phyloP scores from a whole-genome alignment of 2,797 vertebrate species.

The Falco berigora region DNA sequence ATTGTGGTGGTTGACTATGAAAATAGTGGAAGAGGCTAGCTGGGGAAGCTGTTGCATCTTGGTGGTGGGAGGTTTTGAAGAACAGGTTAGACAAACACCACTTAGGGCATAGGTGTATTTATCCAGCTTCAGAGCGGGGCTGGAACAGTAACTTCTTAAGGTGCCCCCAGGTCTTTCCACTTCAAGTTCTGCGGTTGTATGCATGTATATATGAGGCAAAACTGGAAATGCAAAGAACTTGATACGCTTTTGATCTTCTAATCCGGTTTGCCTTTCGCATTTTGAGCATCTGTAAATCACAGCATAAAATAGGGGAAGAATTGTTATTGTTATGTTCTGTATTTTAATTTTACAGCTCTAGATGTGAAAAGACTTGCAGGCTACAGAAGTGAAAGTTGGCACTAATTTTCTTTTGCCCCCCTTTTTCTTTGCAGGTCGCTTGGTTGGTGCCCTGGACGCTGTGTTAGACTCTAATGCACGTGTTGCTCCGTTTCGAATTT shows the following conservation, averaged over 20 bases:
- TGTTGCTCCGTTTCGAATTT: slow-evolving; percentile 89
- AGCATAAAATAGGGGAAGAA: not conserved
- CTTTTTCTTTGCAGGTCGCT: slow-evolving; percentile 75
- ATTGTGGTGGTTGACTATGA: not conserved
- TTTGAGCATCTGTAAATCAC: not conserved
- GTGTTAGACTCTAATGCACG: slow-evolving; percentile 93
- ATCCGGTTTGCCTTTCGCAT: not conserved
- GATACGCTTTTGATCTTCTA: not conserved
- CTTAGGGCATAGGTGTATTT: not conserved
- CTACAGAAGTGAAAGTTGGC: not conserved
- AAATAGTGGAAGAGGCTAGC: not conserved
- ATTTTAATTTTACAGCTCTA: not conserved
- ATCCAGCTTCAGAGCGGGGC: not conserved
- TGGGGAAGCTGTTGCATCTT: not conserved
- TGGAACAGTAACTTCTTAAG: not conserved
- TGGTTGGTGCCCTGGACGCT: slow-evolving; percentile 92
- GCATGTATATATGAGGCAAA: not conserved
- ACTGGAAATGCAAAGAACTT: not conserved
- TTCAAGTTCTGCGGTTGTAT: not conserved
- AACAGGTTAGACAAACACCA: slow-evolving; percentile 10
- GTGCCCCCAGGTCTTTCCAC: not conserved
- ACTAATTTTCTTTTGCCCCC: not conserved
- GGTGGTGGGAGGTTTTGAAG: not conserved
- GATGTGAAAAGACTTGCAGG: not conserved
- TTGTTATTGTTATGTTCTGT: rapidly evolving